These are phyloP conservation scores for Macrophya annulata DNA, from an alignment of 2,888 invertebrate genomes.

Conservation along the genomic window DNA sequence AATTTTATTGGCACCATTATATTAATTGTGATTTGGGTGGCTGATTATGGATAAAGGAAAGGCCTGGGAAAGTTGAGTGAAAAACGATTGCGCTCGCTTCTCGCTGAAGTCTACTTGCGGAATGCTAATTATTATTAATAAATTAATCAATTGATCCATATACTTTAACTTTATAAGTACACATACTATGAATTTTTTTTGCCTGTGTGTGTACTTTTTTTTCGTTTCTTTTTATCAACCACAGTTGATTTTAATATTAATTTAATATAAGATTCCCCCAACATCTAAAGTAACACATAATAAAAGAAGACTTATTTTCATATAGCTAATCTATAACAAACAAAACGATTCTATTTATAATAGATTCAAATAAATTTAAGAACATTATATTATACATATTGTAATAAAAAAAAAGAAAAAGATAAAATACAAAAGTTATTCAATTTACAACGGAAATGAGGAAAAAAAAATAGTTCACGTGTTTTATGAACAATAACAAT, in stretches of 20 bases:
- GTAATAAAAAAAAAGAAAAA: neutral
- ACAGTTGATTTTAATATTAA: neutral
- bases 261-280: neutral
- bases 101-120: neutral
- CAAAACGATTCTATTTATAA: constrained; percentile 27
- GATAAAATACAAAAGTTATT: neutral
- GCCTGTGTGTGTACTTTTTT: neutral
- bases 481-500: neutral
- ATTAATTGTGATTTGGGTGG: constrained; percentile 29
- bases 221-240: neutral
- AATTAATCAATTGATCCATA: neutral
- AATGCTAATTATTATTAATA: neutral
- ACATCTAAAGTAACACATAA: neutral
- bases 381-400: constrained; percentile 4
- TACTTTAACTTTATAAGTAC: neutral
- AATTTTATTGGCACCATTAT: constrained; percentile 25
- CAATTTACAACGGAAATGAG: constrained; percentile 35
- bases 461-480: neutral
- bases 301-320: constrained; percentile 47
- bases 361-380: constrained; percentile 15
- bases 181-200: neutral
- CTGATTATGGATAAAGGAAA: neutral
- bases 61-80: neutral
- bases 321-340: constrained; percentile 38
- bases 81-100: neutral